These are phyloP conservation scores for Drosophila kanekoi DNA, from an alignment of 2,888 invertebrate genomes.

Conservation along the genomic window DNA sequence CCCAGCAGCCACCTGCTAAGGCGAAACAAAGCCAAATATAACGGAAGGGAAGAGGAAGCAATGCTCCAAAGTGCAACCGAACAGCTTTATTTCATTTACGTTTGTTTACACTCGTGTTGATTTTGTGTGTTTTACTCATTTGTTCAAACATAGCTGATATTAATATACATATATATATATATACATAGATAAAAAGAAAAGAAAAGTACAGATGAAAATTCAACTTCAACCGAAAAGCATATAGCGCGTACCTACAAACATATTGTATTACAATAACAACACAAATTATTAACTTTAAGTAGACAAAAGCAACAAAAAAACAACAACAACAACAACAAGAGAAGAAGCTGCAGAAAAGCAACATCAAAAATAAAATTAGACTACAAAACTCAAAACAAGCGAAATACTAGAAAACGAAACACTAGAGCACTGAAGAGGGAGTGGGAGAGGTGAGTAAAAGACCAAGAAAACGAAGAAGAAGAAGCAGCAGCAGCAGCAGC, in stretches of 20 bases:
- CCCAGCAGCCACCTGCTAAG: constrained; percentile 30
- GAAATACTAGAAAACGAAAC: constrained; percentile 38
- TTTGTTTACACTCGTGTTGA: constrained; percentile 21
- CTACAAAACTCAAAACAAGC: constrained; percentile 65
- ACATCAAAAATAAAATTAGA: constrained; percentile 70
- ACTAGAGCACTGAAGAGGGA: background rate
- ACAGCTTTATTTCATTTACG: constrained; percentile 23
- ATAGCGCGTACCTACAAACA: constrained; percentile 72
- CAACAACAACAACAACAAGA: constrained; percentile 3
- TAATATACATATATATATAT: constrained; percentile 10
- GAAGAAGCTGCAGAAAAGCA: constrained; percentile 48
- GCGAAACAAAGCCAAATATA: no score
- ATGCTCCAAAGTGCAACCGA: no score
- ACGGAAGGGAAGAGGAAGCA: no score
- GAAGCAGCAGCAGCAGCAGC: background rate
- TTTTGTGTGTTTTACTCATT: constrained; percentile 16
- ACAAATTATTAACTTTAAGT: constrained; percentile 76
- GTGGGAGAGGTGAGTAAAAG: background rate
- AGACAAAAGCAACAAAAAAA: constrained; percentile 38
- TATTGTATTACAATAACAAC: constrained; percentile 73
- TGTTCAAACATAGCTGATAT: constrained; percentile 35
- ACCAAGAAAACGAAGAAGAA: background rate
- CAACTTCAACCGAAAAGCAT: constrained; percentile 40
- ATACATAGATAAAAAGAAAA: constrained; percentile 9
- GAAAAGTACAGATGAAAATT: constrained; percentile 21